Base-by-base conservation (phyloP, 1,140 invertebrate species). In the Babylonia areolata region DNA sequence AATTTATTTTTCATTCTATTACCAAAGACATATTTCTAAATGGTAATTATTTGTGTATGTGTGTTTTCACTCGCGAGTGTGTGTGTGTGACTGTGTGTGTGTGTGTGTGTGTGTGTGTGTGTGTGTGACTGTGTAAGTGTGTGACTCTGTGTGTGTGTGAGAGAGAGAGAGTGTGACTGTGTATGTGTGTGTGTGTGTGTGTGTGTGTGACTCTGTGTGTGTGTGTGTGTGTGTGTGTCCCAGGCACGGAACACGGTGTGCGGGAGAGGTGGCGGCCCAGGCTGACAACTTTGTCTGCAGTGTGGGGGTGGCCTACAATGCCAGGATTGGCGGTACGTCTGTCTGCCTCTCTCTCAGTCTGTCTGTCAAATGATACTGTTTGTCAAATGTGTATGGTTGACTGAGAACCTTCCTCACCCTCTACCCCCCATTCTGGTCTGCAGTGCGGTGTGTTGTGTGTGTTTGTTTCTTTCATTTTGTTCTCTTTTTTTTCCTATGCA, bases 261-360 rank as follows among this genome's bases (percentile, higher is more conserved):
- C 99, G 28, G 99, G 99, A 35, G 99, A 99, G 95, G 99, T 99
- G 31, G 98, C 99, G 5, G 98, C 99, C 11, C 97, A 97, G 33
- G 98, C 98, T 81, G 99, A 99, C 94, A 99, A 99, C 95, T 97
- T 97, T 40, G 95, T 99, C 42, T 99, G 99, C 95, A 97, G 97
- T 40, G 97, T 99, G n/a, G 99, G 99, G 73, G 97, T 99, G 80
- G 99, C 99, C 0, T 99, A 96, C 93, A 97, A 97, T 78, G 97
- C 99, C 51, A 96, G 96, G 86, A 98, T 99, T 89, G 98, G 98
- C 93, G 98, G 97, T 96, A 95, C 94, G 90, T 17, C 35, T 64
- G 58, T n/a, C 6, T 51, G 46, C 46, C n/a, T n/a, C n/a, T n/a
- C n/a, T n/a, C n/a, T n/a, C n/a, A n/a, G n/a, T n/a, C n/a, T n/a